These are phyloP conservation scores for Xylocampa areola DNA, from an alignment of 2,888 invertebrate genomes.

Conservation along the genomic window DNA sequence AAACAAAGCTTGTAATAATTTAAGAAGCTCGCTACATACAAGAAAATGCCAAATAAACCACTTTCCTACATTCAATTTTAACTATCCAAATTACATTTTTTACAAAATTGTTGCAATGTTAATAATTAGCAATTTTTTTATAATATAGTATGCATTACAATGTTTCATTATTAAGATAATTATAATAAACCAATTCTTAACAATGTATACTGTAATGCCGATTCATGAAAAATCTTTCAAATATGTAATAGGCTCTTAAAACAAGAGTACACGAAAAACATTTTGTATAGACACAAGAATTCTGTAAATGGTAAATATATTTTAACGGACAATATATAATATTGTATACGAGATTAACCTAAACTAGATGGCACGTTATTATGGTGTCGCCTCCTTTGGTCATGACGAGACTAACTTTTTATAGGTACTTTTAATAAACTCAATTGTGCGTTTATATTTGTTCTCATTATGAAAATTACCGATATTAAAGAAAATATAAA, in stretches of 20 bases:
- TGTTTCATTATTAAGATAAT: conserved; percentile 64
- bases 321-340: conserved; percentile 90
- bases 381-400: conserved; percentile 89
- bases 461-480: conserved; percentile 72
- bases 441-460: conserved; percentile 87
- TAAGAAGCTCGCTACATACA: conserved; percentile 72
- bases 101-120: conserved; percentile 83
- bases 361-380: conserved; percentile 90
- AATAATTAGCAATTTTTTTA: conserved; percentile 74
- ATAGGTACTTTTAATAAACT: conserved; percentile 73
- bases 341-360: conserved; percentile 90
- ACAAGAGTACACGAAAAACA: conserved; percentile 90
- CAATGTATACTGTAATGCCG: conserved; percentile 73
- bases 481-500: conserved; percentile 61
- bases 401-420: conserved; percentile 76
- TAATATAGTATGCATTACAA: conserved; percentile 72
- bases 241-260: conserved; percentile 89
- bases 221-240: conserved; percentile 80
- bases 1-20: conserved; percentile 50
- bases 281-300: conserved; percentile 90
- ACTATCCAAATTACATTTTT: conserved; percentile 77
- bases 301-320: conserved; percentile 90
- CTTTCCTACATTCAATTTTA: conserved; percentile 66
- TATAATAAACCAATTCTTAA: conserved; percentile 70
- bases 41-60: conserved; percentile 82